Evolutionary conservation across 1,140 invertebrate species (phyloP), one percentile per base, ranked within the genome.

Genomic region (Drosophila burlai): DNA sequence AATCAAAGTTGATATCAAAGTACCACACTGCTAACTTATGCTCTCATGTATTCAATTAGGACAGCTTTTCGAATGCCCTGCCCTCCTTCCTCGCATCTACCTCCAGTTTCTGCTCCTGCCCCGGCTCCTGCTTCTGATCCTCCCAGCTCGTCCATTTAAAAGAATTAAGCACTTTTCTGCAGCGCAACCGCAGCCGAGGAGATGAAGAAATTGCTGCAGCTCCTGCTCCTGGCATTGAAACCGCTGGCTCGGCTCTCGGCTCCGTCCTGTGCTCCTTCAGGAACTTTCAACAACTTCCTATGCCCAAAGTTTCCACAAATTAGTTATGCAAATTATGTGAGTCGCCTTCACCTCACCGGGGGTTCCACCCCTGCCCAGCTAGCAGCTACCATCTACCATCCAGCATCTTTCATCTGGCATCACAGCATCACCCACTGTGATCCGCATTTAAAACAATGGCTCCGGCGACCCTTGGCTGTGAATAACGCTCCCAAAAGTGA

Each of bases 301-400:
- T 87, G 84, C 84, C 85, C 73, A 89, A 87, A 87, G 81, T 87
- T 87, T 87, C 78, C 85, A 84, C 84, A 87, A 87, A 87, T 87
- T 87, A 87, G 84, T 87, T 87, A 87, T 87, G 84, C 84, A 87
- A 87, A 87, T 87, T 87, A 87, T 87, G 84, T 87, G 85, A 87
- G 85, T 87, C 85, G 81, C 85, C 84, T 79, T 69, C 73, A 90
- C 83, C 83, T 89, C 80, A 75, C 73, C 68, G 45, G 64, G 42
- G 55, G 24, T 29, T n/a, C 47, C 62, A 64, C 46, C 63, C 42
- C 65, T 31, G 57, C 60, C 75, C 72, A 66, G 59, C 59, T 46
- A 71, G 69, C 72, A 66, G 59, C 59, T 46, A 67, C 71, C 64
- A 63, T 55, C 46, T 43, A 21, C 36, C 31, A 63, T 54, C 62